A percentile compares a stretch with the other conserved stretches of the same genome.
Evolutionary conservation across 1,140 invertebrate genomes (phyloP).

Genomic region (Gryllus bimaculatus): DNA sequence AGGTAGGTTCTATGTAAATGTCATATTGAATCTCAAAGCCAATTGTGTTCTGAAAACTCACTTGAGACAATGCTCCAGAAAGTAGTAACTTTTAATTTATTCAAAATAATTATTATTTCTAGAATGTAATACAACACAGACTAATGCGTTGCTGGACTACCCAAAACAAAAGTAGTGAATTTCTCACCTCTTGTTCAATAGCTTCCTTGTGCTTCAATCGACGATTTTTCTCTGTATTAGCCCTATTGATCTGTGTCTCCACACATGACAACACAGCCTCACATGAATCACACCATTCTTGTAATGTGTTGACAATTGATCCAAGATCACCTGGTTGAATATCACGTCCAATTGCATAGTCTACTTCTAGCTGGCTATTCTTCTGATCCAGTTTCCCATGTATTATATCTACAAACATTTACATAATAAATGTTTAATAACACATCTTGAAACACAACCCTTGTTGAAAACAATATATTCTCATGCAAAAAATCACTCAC

Average conservation of each 20-base stretch:
- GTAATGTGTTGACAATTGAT: conserved; percentile 66
- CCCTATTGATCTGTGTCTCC: conserved; percentile 77
- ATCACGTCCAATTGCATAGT: conserved; percentile 88
- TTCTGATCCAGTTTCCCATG: conserved; percentile 94
- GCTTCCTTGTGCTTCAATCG: conserved; percentile 69
- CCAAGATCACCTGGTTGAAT: conserved; percentile 71
- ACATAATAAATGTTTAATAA: neutral
- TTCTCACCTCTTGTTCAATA: conserved; percentile 73
- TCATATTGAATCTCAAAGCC: too few relatives aligned
- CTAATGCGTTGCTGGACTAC: too few relatives aligned
- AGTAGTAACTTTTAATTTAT: too few relatives aligned
- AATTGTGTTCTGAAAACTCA: too few relatives aligned
- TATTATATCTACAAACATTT: conserved; percentile 67
- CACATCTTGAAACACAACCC: too few relatives aligned
- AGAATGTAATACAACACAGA: too few relatives aligned
- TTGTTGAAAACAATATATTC: too few relatives aligned
- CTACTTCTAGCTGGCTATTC: conserved; percentile 84
- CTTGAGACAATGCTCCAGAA: too few relatives aligned
- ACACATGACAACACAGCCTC: conserved; percentile 80
- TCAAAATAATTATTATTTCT: too few relatives aligned
- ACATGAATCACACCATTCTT: conserved; percentile 85
- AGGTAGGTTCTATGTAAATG: too few relatives aligned
- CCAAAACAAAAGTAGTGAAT: too few relatives aligned
- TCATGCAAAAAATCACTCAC: neutral
- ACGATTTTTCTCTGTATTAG: conserved; percentile 76